A percentile compares a stretch with the other conserved stretches of the same genome.
phyloP scores from a whole-genome alignment of 2,113 vertebrate species.

The Brienomyrus longianalis region DNA sequence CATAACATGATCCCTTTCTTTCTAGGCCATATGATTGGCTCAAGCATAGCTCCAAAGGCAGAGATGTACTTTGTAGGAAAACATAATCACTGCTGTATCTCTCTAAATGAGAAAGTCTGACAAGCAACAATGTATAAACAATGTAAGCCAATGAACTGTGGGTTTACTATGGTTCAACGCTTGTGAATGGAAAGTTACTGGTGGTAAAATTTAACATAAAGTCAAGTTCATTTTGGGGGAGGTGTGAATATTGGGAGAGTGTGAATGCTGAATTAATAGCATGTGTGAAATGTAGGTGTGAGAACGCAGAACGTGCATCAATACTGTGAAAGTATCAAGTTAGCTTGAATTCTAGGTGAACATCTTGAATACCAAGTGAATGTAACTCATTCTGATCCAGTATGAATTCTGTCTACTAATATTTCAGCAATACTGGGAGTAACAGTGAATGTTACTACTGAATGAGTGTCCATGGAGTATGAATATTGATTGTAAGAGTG shows the following conservation, averaged over 20 bases:
- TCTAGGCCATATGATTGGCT: neutral
- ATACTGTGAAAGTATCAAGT: neutral
- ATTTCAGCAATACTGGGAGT: neutral
- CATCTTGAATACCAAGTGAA: neutral
- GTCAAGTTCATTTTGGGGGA: neutral
- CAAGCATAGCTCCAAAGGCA: neutral
- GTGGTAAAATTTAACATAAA: neutral
- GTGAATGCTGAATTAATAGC: neutral
- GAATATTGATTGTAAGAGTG: neutral
- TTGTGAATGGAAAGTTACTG: neutral
- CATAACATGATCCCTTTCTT: neutral
- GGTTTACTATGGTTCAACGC: neutral
- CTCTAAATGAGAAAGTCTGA: neutral
- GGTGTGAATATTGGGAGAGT: neutral
- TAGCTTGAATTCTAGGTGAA: neutral
- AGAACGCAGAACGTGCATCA: neutral
- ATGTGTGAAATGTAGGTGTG: neutral
- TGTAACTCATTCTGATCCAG: neutral
- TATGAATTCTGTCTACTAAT: neutral
- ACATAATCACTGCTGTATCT: neutral
- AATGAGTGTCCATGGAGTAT: neutral
- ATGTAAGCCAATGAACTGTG: neutral
- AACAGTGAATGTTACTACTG: neutral
- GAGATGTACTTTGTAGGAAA: neutral
- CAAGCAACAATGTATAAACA: neutral